Evolutionary conservation across 2,888 invertebrate species (phyloP), one percentile per base, ranked within the genome.

Genomic region (Alloplasta piceator): DNA sequence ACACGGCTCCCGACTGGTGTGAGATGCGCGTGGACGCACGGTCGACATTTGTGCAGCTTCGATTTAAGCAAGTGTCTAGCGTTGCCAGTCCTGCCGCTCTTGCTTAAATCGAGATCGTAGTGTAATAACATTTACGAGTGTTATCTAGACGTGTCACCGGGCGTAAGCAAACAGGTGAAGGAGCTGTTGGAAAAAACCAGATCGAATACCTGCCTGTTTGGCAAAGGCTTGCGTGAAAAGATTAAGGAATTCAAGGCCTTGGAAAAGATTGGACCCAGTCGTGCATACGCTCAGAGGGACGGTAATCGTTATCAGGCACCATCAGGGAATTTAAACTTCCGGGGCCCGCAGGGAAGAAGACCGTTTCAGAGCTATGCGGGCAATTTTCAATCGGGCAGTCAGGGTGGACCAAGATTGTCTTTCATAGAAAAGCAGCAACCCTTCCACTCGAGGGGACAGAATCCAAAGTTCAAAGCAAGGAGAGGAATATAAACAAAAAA

Each of bases 201-300:
- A 5, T 43, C 64, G 5, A 67, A 75, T 10, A 26, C 38, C 0
- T 52, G 71, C 0, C 9, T 80, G 5, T 80, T 76, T n/a, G 76
- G 80, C 0, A 58, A 50, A 0, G 41, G 70, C 0, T 7, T 72
- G 38, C 58, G 38, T 16, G 77, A 80, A 0, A 61, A 48, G 10
- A 61, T 80, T 0, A 80, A 77, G 5, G 60, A 71, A 6, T 71
- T 48, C 1, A 80, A 80, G 14, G 77, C 72, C n/a, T n/a, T n/a
- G n/a, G n/a, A n/a, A n/a, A n/a, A n/a, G n/a, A n/a, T n/a, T n/a
- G n/a, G n/a, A n/a, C n/a, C n/a, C n/a, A n/a, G n/a, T n/a, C n/a
- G n/a, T 0, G 6, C 9, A 10, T 14, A 12, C 14, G 6, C 9
- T 5, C 12, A 41, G 12, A 43, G 7, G n/a, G 41, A 6, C 43